Base-by-base conservation (phyloP, 2,113 vertebrate species). In the Limanda limanda region DNA sequence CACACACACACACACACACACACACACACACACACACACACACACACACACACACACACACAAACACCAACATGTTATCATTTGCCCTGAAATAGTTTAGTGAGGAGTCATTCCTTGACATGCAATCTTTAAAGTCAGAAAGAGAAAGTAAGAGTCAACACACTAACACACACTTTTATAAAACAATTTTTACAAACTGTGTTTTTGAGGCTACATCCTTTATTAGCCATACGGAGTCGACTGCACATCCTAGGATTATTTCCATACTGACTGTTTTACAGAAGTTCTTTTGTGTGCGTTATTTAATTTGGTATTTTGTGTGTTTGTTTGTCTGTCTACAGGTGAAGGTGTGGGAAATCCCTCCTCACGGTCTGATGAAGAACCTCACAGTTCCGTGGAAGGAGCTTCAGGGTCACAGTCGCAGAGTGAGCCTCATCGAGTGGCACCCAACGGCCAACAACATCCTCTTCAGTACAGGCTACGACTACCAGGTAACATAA, bases 271-370 rank as follows among this genome's bases (percentile, higher is more conserved):
- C 1, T 42, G 15, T 57, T 66, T 62, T 48, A 68, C 20, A 35
- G n/a, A 25, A 25, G 21, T 65, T 15, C 31, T 24, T 21, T 55
- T 60, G 20, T 8, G 7, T 27, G 23, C 13, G 5, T 17, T n/a
- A 51, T 13, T 58, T 37, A 31, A 25, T 70, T 12, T 55, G 31
- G 42, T 25, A 10, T 73, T 27, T 14, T 27, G 45, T 21, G 15
- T 58, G 25, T 74, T 18, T 75, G 25, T 76, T n/a, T 76, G 25
- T 74, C 37, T 72, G 47, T 74, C 0, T 55, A 25, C 76, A 98
- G 97, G 95, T 98, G 73, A 98, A 97, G 90, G 92, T 98, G 74
- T 98, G 97, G 97, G 94, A 96, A 51, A 96, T 98, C 86, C 97
- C 97, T 54, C 94, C 92, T 79, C 93, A 95, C 3, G 90, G 96